These are phyloP conservation scores for Podilymbus podiceps DNA, from an alignment of 2,113 vertebrate genomes.

Conservation along the genomic window DNA sequence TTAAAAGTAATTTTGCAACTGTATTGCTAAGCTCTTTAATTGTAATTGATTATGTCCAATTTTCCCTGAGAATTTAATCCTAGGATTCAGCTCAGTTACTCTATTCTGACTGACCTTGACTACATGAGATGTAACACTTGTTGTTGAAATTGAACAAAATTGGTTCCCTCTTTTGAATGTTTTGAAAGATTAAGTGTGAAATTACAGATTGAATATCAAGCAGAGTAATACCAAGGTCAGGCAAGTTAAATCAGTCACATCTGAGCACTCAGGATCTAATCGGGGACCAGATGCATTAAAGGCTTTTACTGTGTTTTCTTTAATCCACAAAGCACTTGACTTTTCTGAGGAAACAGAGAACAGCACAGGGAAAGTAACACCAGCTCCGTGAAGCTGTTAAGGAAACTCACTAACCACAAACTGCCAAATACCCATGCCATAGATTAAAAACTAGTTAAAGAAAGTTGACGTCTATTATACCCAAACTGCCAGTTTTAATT, in stretches of 20 bases:
- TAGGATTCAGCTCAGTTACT: constrained; percentile 34
- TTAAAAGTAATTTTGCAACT: constrained; percentile 28
- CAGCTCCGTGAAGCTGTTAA: neutral
- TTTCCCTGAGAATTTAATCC: constrained; percentile 37
- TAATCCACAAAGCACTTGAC: neutral
- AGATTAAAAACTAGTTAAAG: neutral
- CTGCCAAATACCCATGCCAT: neutral
- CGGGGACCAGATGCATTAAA: neutral
- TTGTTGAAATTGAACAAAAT: constrained; percentile 36
- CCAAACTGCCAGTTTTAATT: neutral
- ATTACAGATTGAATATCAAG: constrained; percentile 8
- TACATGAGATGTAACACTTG: neutral
- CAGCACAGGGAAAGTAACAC: neutral
- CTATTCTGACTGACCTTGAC: constrained; percentile 40
- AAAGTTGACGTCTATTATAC: neutral
- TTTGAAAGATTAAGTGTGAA: constrained; percentile 53
- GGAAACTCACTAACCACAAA: neutral
- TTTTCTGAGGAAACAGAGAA: neutral
- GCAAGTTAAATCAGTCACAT: neutral
- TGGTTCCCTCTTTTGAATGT: constrained; percentile 34
- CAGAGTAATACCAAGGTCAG: neutral
- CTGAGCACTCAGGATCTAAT: neutral
- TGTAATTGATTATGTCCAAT: constrained; percentile 48
- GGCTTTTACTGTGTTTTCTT: neutral
- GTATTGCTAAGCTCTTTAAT: constrained; percentile 47